Base-by-base conservation (phyloP, 2,797 vertebrate genomes). In the Enteromius argenteus region DNA sequence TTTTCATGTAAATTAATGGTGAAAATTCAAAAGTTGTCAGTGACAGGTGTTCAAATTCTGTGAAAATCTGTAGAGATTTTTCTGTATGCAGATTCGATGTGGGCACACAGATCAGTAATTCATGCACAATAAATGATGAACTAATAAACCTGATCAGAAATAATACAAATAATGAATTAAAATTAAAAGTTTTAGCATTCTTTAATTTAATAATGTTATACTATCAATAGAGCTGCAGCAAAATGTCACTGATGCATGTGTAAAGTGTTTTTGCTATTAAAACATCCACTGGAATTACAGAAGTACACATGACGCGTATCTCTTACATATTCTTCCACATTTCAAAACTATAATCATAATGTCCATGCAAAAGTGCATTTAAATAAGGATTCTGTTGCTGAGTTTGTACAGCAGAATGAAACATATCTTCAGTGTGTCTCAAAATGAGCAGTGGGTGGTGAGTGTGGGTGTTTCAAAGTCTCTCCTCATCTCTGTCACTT, bases 391-490 rank as follows among this genome's bases (percentile, higher is more conserved):
- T 71, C 23, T 39, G 19, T 51, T 51, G 42, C 64, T 21, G 72
- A 46, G 30, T 67, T 5, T 76, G 15, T 82, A 75, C 23, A 83
- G 46, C 85, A 79, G 79, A 37, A 86, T 72, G 30, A 76, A 76
- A 35, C 39, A 46, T 74, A 76, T 68, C 75, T 79, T 75, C 60
- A 79, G 73, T 35, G 44, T 58, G 58, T 85, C 64, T 78, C n/a
- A 85, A 86, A 78, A 75, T 89, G 80, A 84, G 3, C 81, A 78
- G 56, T 69, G 80, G 87, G 89, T 86, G 74, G 42, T 84, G 85
- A 81, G 89, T 86, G 86, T 90, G 89, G 88, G 88, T 89, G 86
- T 91, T 93, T 94, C 91, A 94, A 93, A 93, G 91, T 84, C 83
- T 58, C 17, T 42, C 75, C 91, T 84, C 79, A 73, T 90, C 81